Evolutionary conservation across 2,797 vertebrate genomes (phyloP), one percentile per base, ranked within the genome.

Genomic region (Siniperca undulata): DNA sequence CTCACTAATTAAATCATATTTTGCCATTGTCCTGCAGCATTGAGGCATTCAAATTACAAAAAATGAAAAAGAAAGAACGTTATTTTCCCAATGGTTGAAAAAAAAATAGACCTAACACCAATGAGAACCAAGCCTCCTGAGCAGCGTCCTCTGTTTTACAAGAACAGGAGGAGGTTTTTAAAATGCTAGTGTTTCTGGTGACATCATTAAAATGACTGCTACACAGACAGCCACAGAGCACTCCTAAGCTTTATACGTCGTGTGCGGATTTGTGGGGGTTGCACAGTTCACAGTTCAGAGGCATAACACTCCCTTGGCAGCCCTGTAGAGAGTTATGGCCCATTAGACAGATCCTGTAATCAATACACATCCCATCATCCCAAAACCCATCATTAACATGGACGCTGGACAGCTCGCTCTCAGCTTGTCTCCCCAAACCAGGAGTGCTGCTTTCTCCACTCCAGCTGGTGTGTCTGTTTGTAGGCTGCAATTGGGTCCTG

Each of bases 301-400:
- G 77, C 74, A 86, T 86, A 93, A 90, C 89, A 90, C 90, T 93
- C 78, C 84, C 86, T 70, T 89, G 81, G 88, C 89, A 86, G 89
- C 79, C 78, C 77, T 69, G 83, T 77, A 67, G 80, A 93, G 91
- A 93, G 89, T 95, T 95, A 95, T 92, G 81, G 91, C 79, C 91
- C 92, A 91, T 95, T 94, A 93, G 94, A 93, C 92, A 83, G 89
- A 92, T 88, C 94, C 94, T 96, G 93, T 95, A 96, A 95, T 96
- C 94, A 95, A 95, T 95, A 95, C 90, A 91, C 92, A 92, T 79
- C 78, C 90, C 82, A 68, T 80, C 70, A 44, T 91, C 84, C 84
- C 70, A 80, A 85, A 93, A 86, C 86, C 90, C 90, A 79, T 94
- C 88, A 94, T 95, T 95, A 95, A 89, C 91, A 73, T 48, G 75